These are phyloP conservation scores for Hylyphantes graminicola DNA, from an alignment of 1,140 invertebrate genomes.

Conservation along the genomic window DNA sequence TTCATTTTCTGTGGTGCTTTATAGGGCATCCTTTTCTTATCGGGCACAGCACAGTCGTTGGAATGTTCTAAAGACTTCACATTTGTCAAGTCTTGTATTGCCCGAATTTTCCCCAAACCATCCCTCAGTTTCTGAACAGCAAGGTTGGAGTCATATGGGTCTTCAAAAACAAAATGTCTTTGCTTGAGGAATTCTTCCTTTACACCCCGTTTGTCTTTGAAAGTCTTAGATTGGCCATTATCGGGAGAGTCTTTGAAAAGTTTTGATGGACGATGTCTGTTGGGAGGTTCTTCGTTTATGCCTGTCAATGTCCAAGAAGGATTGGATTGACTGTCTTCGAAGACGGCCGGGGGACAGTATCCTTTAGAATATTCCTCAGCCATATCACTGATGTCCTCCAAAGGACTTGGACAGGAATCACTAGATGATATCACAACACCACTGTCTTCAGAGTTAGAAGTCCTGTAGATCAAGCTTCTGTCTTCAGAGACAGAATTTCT, in stretches of 20 bases:
- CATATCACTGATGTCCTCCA: slow-evolving; percentile 15
- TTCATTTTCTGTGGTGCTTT: slow-evolving; percentile 55
- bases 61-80: slow-evolving; percentile 6
- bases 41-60: not conserved
- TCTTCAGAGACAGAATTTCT: too few species aligned
- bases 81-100: slow-evolving; percentile 56
- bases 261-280: not conserved
- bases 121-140: slow-evolving; percentile 47
- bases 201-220: not conserved
- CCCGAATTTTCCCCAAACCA: slow-evolving; percentile 31
- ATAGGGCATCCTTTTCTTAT: slow-evolving; percentile 39
- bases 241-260: too few species aligned
- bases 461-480: too few species aligned
- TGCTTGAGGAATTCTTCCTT: not conserved
- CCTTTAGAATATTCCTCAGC: too few species aligned
- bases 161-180: not conserved
- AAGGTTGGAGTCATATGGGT: slow-evolving; percentile 3
- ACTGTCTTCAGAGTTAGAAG: not conserved
- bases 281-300: slow-evolving; percentile 4
- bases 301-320: not conserved
- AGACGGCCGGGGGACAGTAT: not conserved
- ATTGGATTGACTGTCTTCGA: not conserved
- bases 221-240: too few species aligned
- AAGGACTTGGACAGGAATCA: slow-evolving; percentile 4
- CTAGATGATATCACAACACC: not conserved